Conservation (phyloP, 2,888 invertebrate species). For the Gibbula magus region DNA sequence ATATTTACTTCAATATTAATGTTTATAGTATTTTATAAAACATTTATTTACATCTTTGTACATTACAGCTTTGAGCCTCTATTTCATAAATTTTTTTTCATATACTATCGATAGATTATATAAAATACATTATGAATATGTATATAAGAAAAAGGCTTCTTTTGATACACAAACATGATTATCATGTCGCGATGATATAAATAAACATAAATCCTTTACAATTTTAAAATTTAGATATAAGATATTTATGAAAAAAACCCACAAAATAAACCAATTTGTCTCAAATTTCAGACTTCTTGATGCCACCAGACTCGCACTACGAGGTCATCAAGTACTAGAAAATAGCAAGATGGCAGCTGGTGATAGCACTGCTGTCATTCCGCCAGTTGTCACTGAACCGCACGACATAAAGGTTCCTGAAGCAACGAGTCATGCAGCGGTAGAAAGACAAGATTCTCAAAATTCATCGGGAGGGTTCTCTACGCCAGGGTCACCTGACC, state of each 20-base stretch:
- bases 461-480: background rate
- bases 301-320: background rate
- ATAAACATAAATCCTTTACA: too few species aligned
- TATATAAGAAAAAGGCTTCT: too few species aligned
- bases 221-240: too few species aligned
- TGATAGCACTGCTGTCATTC: background rate
- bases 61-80: too few species aligned
- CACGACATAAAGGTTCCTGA: background rate
- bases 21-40: too few species aligned
- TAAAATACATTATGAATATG: too few species aligned
- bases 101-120: too few species aligned
- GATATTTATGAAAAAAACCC: background rate
- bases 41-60: too few species aligned
- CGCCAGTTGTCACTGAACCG: background rate
- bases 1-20: too few species aligned
- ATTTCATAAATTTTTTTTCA: too few species aligned
- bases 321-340: background rate
- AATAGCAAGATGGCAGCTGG: background rate
- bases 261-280: background rate
- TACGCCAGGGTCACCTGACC: conserved; percentile 54
- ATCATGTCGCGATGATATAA: too few species aligned
- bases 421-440: background rate
- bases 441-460: conserved; percentile 14
- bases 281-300: background rate
- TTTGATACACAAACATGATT: too few species aligned